Evolutionary conservation across 2,888 invertebrate genomes (phyloP), one percentile per base, ranked within the genome.

Genomic region (Phorcus lineatus): DNA sequence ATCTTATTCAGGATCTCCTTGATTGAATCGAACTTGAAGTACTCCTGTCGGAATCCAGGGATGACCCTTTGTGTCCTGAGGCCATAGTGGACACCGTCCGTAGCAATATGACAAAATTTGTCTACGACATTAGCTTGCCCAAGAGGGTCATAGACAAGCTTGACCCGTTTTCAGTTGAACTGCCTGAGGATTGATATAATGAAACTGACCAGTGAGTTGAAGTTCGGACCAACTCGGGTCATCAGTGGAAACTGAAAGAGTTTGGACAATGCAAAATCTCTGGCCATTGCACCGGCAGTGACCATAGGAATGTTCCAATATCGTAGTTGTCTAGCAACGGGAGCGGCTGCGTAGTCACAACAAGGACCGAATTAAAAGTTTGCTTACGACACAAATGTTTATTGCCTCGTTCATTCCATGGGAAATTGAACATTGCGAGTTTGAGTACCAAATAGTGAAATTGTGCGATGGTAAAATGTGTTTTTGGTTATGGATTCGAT

Each of bases 221-320:
- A 84, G 81, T 87, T 89, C 9, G 90, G 82, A 0, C 92, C 92
- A 0, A 91, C 87, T 1, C 92, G 80, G 1, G 97, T 98, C 84
- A 98, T 94, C 0, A 96, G 96, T n/a, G 95, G 95, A 92, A 96
- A 98, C 79, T 95, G 87, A 55, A 47, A 78, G 24, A 80, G 36
- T 54, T 90, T 89, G 2, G 78, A 67, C 1, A 77, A 76, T 0
- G 89, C 89, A 81, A 91, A 93, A 78, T 92, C 92, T 2, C 85
- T 82, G 0, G 92, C 92, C 79, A 92, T 84, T 4, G 91, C 92
- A 0, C 93, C 92, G 0, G 92, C 88, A 11, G 97, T 97, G 87
- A 97, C 96, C 89, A 98, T 96, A 0, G 97, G 97, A 0, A 96
- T 95, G 92, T 97, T 97, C 97, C 97, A 97, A 79, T 84, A 82